Evolutionary conservation across 2,113 vertebrate species (phyloP), one percentile per base, ranked within the genome.

Genomic region (Bambusicola thoracicus): DNA sequence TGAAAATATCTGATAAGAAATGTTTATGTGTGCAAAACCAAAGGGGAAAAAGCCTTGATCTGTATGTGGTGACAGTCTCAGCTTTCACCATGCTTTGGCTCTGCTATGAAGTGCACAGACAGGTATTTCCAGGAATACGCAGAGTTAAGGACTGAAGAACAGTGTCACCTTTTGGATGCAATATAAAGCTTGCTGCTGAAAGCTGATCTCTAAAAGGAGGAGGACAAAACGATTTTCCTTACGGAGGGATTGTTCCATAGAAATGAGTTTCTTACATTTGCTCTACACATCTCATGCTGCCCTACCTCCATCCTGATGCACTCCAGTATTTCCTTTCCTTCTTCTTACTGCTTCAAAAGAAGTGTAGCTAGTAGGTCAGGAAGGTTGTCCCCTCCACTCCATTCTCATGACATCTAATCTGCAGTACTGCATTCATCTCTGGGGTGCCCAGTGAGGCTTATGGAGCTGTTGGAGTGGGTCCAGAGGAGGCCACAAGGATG

Each of bases 1-100:
- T 55, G 70, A 67, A 63, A 80, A 67, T 46, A 27, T 36, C 32
- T 58, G 41, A 40, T 8, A 11, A 32, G 3, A 62, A 62, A 63
- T 32, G 2, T 44, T 72, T 44, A 27, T 0, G 0, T 40, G 13
- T 40, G 36, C 8, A 74, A 43, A 40, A 72, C n/a, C 10, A 15
- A 20, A 16, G 11, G 6, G 5, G 25, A 48, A 80, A 59, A 75
- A 48, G 5, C n/a, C 21, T 11, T 66, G 30, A 58, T 53, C 12
- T 41, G 8, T 59, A 30, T 34, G 7, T 29, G 11, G 10, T 27
- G 34, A 38, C 59, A 56, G 32, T 30, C 22, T 61, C 27, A 21
- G 13, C 27, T 85, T 76, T 55, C 27, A 75, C 32, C 10, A 2
- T 11, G 44, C 6, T 44, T 34, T 44, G 51, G 15, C 17, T 11